Evolutionary conservation across 1,140 invertebrate species (phyloP), one percentile per base, ranked within the genome.

Genomic region (Acyrthosiphon pisum): DNA sequence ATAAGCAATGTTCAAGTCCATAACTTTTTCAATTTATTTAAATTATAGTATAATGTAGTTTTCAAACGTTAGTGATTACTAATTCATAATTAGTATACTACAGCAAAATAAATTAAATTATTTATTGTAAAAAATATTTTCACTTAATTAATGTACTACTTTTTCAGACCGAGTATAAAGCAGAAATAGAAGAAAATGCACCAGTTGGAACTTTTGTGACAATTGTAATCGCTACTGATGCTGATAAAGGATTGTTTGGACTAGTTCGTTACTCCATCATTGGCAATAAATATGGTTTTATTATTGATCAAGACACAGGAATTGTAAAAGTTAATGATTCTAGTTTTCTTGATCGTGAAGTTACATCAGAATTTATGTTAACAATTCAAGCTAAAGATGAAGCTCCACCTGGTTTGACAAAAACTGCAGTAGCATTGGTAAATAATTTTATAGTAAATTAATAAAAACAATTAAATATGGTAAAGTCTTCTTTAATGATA

Each of bases 301-400:
- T 95, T 86, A 97, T 98, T 46, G 96, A 97, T 94, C 95, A 96
- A 37, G 95, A 96, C 94, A 97, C 96, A 22, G 98, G 98, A 23
- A 97, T 97, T 83, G 97, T 99, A 8, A 97, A 96, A 41, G 97
- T 99, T 1, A 96, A 96, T 0, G 96, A 97, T 91, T 96, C 96
- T 8, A 96, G 96, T 1, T 96, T 96, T 56, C 96, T 99, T n/a
- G 98, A 99, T 95, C 96, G 98, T 7, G 98, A 99, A 95, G 95
- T 95, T 18, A 96, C 96, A 4, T 95, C 96, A 18, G 96, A 97
- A 93, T 96, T 98, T 35, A 97, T 96, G 2, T 95, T 99, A 35
- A 97, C 97, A 53, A 98, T 98, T 0, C 96, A 97, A 94, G 98
- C 98, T 0, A 97, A 96, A 92, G 98, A 99, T 94, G 96, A 96